phyloP scores from a whole-genome alignment of 2,113 vertebrate genomes.

The Malaclemys terrapin region DNA sequence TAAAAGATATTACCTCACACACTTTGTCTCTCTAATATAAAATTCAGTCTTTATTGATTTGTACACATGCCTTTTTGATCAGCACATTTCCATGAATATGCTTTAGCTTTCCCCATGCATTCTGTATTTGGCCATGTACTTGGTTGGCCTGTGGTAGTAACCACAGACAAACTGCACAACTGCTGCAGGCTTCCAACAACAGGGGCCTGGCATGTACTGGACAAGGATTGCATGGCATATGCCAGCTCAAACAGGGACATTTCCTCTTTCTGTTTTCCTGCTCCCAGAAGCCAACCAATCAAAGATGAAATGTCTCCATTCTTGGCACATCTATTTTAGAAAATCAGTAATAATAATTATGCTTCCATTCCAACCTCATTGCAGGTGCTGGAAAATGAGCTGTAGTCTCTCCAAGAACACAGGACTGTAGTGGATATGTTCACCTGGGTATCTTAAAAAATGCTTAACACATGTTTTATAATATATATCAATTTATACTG shows the following conservation, averaged over 20 bases:
- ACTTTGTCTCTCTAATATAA: not conserved
- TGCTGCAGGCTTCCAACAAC: conserved; percentile 19
- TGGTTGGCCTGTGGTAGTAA: not conserved
- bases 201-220: conserved; percentile 1
- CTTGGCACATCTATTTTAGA: conserved; percentile 56
- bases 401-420: conserved; percentile 35
- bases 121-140: not conserved
- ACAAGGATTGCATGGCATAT: not conserved
- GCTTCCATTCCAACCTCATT: conserved; percentile 32
- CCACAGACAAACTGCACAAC: conserved; percentile 10
- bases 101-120: not conserved
- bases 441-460: not conserved
- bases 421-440: not conserved
- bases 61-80: not conserved
- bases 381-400: conserved; percentile 62
- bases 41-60: not conserved
- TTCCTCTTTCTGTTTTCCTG: conserved; percentile 70
- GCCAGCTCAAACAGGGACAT: conserved; percentile 71
- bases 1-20: not conserved
- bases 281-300: conserved; percentile 52
- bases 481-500: not conserved
- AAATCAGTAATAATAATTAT: conserved; percentile 53
- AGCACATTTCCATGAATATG: not conserved
- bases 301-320: conserved; percentile 47
- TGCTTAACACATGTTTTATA: not conserved